Conservation (phyloP, 2,113 vertebrate genomes). For the Sula dactylatra region DNA sequence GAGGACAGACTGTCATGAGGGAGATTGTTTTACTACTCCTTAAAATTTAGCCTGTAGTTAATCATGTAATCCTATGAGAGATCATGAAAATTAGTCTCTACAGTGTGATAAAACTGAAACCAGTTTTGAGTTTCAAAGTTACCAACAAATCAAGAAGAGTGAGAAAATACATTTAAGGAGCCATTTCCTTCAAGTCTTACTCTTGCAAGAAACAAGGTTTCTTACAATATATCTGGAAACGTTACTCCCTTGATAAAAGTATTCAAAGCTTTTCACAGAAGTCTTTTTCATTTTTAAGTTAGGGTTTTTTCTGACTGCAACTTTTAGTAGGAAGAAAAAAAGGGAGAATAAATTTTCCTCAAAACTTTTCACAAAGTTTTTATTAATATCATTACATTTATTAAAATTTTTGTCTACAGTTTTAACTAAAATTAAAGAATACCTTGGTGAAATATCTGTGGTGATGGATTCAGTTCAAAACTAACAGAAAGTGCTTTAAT, state of each 20-base stretch:
- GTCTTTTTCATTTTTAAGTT: not conserved
- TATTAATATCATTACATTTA: not conserved
- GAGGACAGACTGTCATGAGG: not conserved
- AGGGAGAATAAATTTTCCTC: not conserved
- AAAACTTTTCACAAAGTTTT: not conserved
- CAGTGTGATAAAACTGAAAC: not conserved
- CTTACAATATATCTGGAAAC: not conserved
- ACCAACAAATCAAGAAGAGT: not conserved
- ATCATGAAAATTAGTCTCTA: not conserved
- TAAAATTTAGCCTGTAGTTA: slow-evolving; percentile 1
- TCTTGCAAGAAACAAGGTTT: not conserved
- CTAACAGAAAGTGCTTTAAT: not conserved
- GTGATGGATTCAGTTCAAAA: not conserved
- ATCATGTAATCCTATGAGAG: not conserved
- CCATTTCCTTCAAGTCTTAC: not conserved
- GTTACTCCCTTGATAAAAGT: not conserved
- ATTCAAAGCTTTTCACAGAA: not conserved
- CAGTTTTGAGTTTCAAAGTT: not conserved
- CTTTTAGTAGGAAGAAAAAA: not conserved
- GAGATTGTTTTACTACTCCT: not conserved
- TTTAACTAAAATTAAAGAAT: not conserved
- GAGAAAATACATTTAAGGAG: not conserved
- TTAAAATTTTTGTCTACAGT: not conserved
- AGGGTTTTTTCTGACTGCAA: not conserved
- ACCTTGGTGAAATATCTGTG: not conserved